Percentiles rank a stretch among this genome's conserved stretches.
Evolutionary conservation across 2,888 invertebrate genomes (phyloP).

Genomic region (Hydrotaea cyrtoneurina): DNA sequence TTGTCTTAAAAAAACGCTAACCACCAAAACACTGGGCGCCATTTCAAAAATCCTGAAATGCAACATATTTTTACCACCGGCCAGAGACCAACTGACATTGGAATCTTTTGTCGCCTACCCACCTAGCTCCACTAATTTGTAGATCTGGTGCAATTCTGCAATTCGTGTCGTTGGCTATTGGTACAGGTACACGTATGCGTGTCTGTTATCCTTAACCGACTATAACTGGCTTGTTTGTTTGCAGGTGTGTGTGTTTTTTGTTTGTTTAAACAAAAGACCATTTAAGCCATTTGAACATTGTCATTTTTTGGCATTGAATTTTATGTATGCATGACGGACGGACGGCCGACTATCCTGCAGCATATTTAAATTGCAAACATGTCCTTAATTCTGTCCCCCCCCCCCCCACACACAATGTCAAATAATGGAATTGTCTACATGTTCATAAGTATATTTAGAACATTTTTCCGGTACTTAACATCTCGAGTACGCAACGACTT

Average conservation of each 20-base stretch:
- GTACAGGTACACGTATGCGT: background rate
- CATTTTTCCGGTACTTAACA: slow-evolving; percentile 26
- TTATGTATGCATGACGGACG: slow-evolving; percentile 21
- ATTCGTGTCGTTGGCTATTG: background rate
- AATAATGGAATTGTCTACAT: slow-evolving; percentile 13
- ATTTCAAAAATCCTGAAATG: too few species aligned
- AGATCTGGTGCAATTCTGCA: too few species aligned
- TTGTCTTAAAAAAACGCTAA: too few species aligned
- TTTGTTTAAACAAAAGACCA: slow-evolving; percentile 13
- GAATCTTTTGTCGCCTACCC: background rate
- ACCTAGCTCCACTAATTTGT: too few species aligned
- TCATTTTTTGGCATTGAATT: slow-evolving; percentile 50
- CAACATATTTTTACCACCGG: too few species aligned
- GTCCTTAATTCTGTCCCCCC: slow-evolving; percentile 33
- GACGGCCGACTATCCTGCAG: slow-evolving; percentile 26
- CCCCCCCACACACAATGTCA: background rate
- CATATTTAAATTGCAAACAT: slow-evolving; percentile 51
- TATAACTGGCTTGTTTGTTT: background rate
- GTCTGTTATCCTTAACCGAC: background rate
- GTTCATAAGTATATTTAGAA: slow-evolving; percentile 10
- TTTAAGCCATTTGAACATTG: slow-evolving; percentile 36
- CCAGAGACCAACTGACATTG: too few species aligned
- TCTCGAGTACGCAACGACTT: background rate
- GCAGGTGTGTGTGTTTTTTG: too few species aligned
- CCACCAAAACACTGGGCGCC: too few species aligned